Conservation (phyloP, 2,797 vertebrate genomes). For the Avahi laniger region DNA sequence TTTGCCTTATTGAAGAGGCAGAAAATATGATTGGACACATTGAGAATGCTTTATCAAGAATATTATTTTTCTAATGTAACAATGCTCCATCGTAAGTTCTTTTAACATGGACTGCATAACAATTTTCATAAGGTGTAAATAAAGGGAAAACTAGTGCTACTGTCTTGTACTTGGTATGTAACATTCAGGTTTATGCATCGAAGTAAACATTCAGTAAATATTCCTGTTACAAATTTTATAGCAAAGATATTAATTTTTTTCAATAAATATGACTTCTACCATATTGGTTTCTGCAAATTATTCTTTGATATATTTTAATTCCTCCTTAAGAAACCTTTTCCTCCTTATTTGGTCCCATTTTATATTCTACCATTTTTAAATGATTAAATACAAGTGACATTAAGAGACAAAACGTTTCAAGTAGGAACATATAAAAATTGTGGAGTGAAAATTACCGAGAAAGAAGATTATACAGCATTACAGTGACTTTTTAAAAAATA, state of each 20-base stretch:
- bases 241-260: conserved; percentile 88
- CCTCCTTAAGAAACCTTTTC: background rate
- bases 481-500: background rate
- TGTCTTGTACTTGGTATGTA: conserved; percentile 89
- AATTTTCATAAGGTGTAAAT: conserved; percentile 90
- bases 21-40: conserved; percentile 86
- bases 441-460: background rate
- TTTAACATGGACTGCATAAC: conserved; percentile 87
- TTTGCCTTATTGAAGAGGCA: conserved; percentile 89
- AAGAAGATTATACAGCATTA: background rate
- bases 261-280: conserved; percentile 90
- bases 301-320: conserved; percentile 58
- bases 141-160: conserved; percentile 85
- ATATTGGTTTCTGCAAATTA: conserved; percentile 72
- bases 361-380: background rate
- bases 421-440: conserved; percentile 53
- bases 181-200: conserved; percentile 88
- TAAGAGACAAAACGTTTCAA: conserved; percentile 17
- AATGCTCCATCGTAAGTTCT: conserved; percentile 86
- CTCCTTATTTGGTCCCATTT: background rate
- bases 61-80: conserved; percentile 91
- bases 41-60: conserved; percentile 89
- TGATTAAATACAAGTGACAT: background rate
- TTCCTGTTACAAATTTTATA: conserved; percentile 90
- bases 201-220: conserved; percentile 88